Evolutionary conservation across 2,888 invertebrate genomes (phyloP).

Genomic region (Pristionchus entomophagus): DNA sequence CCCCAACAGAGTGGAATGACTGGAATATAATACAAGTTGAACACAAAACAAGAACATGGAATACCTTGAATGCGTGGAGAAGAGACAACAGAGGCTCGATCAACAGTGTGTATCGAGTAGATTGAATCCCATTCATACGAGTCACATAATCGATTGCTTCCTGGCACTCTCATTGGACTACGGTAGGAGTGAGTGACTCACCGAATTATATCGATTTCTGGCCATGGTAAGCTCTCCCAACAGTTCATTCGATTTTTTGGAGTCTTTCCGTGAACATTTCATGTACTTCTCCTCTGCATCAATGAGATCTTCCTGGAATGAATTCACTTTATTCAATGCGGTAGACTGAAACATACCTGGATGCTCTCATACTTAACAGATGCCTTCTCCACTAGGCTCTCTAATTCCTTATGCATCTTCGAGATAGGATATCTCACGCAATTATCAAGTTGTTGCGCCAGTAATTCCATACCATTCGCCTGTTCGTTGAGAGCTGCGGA

Average conservation of each 20-base stretch:
- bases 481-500: conserved; percentile 1
- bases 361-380: conserved; percentile 1
- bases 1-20: conserved; percentile 37
- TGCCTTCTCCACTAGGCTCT: conserved; percentile 15
- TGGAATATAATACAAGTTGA: background rate
- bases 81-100: conserved; percentile 46
- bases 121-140: conserved; percentile 33
- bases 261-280: conserved; percentile 24
- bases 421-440: conserved; percentile 45
- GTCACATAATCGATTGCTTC: conserved; percentile 46
- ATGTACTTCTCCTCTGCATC: conserved; percentile 48
- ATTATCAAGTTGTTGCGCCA: conserved; percentile 39
- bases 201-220: conserved; percentile 40
- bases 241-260: conserved; percentile 31
- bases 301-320: conserved; percentile 39
- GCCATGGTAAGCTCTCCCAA: conserved; percentile 23
- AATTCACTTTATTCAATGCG: background rate
- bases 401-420: conserved; percentile 41
- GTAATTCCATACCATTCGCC: conserved; percentile 45
- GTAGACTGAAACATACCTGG: background rate
- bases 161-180: background rate
- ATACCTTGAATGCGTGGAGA: conserved; percentile 36
- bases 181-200: background rate
- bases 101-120: conserved; percentile 42
- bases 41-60: background rate